Conservation (phyloP, 2,113 vertebrate species). For the Pomatorhinus ruficollis region DNA sequence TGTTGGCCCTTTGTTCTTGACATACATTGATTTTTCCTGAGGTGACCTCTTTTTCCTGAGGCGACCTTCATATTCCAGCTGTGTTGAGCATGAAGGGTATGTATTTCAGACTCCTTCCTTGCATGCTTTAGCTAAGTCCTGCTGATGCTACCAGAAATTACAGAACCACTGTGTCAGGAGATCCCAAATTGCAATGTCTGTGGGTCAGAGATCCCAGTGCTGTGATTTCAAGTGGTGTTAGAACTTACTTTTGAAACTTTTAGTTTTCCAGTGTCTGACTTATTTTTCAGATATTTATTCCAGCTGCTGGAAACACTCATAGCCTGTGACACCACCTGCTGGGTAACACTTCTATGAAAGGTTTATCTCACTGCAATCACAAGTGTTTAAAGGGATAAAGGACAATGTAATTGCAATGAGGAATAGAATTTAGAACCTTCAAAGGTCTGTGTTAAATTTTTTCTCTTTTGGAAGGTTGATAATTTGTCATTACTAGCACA, state of each 20-base stretch:
- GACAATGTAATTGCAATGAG: neutral
- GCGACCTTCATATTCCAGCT: neutral
- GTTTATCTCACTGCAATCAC: neutral
- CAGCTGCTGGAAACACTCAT: neutral
- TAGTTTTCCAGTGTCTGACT: neutral
- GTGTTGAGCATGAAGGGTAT: neutral
- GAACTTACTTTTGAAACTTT: neutral
- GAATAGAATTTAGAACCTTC: neutral
- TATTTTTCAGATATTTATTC: neutral
- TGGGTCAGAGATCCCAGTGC: neutral
- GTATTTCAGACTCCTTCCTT: neutral
- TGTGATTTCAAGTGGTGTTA: rapidly evolving
- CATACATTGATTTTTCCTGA: neutral
- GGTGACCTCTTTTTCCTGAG: neutral
- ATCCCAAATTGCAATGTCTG: neutral
- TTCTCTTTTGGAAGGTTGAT: neutral
- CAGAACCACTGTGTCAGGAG: neutral
- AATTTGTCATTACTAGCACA: neutral
- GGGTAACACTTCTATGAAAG: neutral
- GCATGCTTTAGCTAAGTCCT: neutral
- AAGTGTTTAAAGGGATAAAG: neutral
- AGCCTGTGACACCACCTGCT: neutral
- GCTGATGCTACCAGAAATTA: neutral
- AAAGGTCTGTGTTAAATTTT: neutral
- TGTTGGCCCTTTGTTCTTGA: neutral